Base-by-base conservation (phyloP, 35 echinoderm and acorn worm species). In the Apostichopus parvimensis region DNA sequence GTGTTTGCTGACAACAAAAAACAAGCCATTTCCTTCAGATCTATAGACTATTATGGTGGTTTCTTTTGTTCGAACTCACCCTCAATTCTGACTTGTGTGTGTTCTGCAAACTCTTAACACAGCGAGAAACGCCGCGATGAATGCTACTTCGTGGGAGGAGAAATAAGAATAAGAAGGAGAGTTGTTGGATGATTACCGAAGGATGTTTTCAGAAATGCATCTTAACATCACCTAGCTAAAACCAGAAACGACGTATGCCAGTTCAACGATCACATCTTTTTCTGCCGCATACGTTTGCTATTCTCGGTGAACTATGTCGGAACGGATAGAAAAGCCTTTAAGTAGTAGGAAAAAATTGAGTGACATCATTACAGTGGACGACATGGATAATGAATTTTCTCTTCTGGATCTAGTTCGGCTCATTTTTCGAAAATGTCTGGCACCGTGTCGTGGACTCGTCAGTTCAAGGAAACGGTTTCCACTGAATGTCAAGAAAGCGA, bases 301-400 rank as follows among this genome's bases (percentile, higher is more conserved):
- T 14, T 5, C 11, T 68, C 9, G 18, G 64, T 68, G 64, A 68
- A 68, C 64, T 18, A 68, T 68, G 64, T 14, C 11, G 64, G 11
- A 68, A 68, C 64, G 5, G 18, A 68, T 68, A 14, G 8, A 45
- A 4, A 45, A 4, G 34, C 34, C 9, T 68, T 14, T 18, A 68
- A 68, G 18, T 68, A 18, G 11, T 68, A 18, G 17, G 64, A 68
- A 1, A 68, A 68, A 68, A 68, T 1, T 13, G 64, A 9, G 64
- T 45, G 64, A 9, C 64, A 68, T 68, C 64, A 68, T 68, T 34
- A 14, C 34, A 56, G 1, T 55, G 52, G n/a, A n/a, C 7, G 79
- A 82, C 2, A 17, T 18, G 45, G 79, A 82, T n/a, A 82, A 82
- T 82, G 79, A 82, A 10, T 55, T 82, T 56, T 82, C 79, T 3